These are phyloP conservation scores for Dynastes hyllus DNA, from an alignment of 2,888 invertebrate species.

Conservation along the genomic window DNA sequence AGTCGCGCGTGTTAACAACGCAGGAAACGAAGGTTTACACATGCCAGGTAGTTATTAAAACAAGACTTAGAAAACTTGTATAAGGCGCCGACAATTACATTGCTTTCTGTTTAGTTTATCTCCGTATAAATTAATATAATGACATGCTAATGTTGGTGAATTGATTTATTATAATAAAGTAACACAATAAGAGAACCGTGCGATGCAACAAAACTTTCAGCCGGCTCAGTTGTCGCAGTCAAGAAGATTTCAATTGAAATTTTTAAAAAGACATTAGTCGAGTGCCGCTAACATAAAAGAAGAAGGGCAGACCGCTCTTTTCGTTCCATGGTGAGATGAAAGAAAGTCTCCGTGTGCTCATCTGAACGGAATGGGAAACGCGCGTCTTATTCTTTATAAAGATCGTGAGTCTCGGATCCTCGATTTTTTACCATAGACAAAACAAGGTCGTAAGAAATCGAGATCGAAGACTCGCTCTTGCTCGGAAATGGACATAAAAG, in stretches of 20 bases:
- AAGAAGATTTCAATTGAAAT: conserved; percentile 28
- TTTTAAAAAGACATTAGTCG: conserved; percentile 31
- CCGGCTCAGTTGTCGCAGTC: not conserved
- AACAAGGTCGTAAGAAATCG: conserved; percentile 54
- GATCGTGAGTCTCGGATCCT: conserved; percentile 46
- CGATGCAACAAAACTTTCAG: not conserved
- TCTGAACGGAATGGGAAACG: conserved; percentile 41
- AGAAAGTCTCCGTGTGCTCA: conserved; percentile 42
- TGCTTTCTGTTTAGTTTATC: conserved; percentile 28
- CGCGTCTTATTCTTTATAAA: conserved; percentile 42
- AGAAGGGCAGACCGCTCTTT: conserved; percentile 27
- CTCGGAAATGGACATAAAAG: conserved; percentile 42
- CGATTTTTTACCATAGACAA: conserved; percentile 47
- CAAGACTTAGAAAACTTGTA: conserved; percentile 17
- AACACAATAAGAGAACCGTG: conserved; percentile 2
- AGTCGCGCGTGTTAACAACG: conserved; percentile 3
- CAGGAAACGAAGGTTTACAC: conserved; percentile 23
- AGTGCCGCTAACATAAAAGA: conserved; percentile 1
- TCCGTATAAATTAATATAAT: conserved; percentile 32
- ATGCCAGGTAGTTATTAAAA: conserved; percentile 6
- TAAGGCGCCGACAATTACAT: conserved; percentile 34
- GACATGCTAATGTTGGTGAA: conserved; percentile 26
- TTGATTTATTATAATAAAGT: conserved; percentile 17
- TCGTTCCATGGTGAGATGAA: conserved; percentile 26
- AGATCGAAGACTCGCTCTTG: conserved; percentile 51